A percentile compares a stretch with the other conserved stretches of the same genome.
Evolutionary conservation across 2,888 invertebrate genomes (phyloP).

Genomic region (Orthosia cruda): DNA sequence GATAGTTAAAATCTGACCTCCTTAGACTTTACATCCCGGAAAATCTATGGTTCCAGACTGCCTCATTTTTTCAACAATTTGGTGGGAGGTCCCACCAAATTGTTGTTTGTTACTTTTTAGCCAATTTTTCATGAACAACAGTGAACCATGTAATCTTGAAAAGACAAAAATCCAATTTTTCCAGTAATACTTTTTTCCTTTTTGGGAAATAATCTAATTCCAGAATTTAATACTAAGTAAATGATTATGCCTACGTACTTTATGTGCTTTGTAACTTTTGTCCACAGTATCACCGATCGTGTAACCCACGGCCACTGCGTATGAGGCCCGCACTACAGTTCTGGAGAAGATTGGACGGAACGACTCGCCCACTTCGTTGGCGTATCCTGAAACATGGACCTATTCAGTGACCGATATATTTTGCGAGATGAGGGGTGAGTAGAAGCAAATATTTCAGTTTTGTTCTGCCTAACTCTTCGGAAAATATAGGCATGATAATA

Average conservation of each 20-base stretch:
- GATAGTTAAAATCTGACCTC: too few relatives aligned
- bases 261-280: constrained; percentile 93
- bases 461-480: background rate
- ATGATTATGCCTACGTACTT: constrained; percentile 83
- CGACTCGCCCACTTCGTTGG: constrained; percentile 99
- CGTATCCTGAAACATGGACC: constrained; percentile 95
- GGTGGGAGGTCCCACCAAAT: too few relatives aligned
- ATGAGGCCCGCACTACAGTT: constrained; percentile 94
- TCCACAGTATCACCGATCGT: constrained; percentile 97
- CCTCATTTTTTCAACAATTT: too few relatives aligned
- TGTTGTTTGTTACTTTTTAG: too few relatives aligned
- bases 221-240: background rate
- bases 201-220: too few relatives aligned
- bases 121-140: too few relatives aligned
- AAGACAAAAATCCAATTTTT: too few relatives aligned
- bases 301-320: constrained; percentile 96
- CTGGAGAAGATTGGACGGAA: constrained; percentile 95
- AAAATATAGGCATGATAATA: too few relatives aligned
- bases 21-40: too few relatives aligned
- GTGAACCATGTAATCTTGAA: too few relatives aligned
- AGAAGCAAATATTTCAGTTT: background rate
- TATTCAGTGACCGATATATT: constrained; percentile 89
- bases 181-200: too few relatives aligned
- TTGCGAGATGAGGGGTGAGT: constrained; percentile 86
- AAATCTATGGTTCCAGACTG: too few relatives aligned